These are phyloP conservation scores for Hyla sarda DNA, from an alignment of 2,113 vertebrate species.

Conservation along the genomic window DNA sequence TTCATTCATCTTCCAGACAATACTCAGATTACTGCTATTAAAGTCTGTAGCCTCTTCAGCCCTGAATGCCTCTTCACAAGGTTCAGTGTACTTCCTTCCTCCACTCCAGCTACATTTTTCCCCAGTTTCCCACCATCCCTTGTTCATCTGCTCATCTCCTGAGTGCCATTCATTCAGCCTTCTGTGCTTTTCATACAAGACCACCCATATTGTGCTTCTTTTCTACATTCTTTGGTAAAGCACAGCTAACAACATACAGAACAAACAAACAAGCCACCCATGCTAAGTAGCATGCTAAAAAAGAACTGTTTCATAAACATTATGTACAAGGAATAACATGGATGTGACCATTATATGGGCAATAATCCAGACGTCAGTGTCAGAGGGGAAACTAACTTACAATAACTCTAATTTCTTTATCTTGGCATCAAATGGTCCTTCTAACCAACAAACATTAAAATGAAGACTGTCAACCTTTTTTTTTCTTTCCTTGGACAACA, in stretches of 20 bases:
- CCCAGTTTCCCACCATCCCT: constrained; percentile 39
- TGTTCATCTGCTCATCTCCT: background rate
- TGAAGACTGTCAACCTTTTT: no score
- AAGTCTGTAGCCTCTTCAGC: background rate
- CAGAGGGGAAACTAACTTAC: background rate
- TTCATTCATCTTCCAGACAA: constrained; percentile 5
- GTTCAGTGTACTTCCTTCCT: constrained; percentile 13
- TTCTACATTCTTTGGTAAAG: constrained; percentile 33
- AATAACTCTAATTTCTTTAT: background rate
- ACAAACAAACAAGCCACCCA: constrained; percentile 40
- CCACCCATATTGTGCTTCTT: constrained; percentile 35
- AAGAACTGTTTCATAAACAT: background rate
- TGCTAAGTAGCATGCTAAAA: background rate
- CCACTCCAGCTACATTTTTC: constrained; percentile 15
- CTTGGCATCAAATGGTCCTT: background rate
- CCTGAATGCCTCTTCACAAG: constrained; percentile 37
- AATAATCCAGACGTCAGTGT: background rate
- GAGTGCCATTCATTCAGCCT: constrained; percentile 24
- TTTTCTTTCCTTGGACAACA: no score
- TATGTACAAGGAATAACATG: background rate
- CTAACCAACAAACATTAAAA: background rate
- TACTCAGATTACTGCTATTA: constrained; percentile 22
- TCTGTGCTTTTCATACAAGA: constrained; percentile 26
- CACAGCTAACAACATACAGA: constrained; percentile 13
- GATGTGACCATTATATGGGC: background rate